A percentile compares a stretch with the other conserved stretches of the same genome.
These are phyloP conservation scores for Beris chalybata DNA, from an alignment of 2,888 invertebrate genomes.

Conservation along the genomic window DNA sequence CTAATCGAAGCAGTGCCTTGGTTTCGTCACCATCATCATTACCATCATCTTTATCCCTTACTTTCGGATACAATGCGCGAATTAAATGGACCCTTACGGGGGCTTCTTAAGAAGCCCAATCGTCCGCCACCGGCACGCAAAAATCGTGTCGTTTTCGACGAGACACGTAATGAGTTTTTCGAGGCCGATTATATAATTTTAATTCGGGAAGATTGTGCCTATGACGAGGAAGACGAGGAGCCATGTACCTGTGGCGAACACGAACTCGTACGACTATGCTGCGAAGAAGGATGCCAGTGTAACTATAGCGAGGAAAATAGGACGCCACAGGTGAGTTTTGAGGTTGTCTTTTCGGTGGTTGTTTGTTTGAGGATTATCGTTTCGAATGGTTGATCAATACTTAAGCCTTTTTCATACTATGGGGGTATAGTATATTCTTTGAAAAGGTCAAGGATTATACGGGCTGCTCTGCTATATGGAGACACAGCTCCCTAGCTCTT, in stretches of 20 bases:
- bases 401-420: too few relatives aligned
- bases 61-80: constrained; percentile 52
- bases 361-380: too few relatives aligned
- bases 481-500: too few relatives aligned
- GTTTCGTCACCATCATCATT: constrained; percentile 15
- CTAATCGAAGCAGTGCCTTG: constrained; percentile 52
- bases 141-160: constrained; percentile 84
- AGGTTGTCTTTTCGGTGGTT: too few relatives aligned
- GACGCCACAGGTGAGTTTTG: constrained; percentile 53
- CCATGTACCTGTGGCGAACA: constrained; percentile 75
- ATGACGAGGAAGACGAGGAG: constrained; percentile 76
- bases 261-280: constrained; percentile 67
- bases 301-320: constrained; percentile 57
- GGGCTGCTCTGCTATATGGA: too few relatives aligned
- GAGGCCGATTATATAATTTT: constrained; percentile 91
- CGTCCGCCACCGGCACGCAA: constrained; percentile 67
- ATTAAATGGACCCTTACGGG: constrained; percentile 54
- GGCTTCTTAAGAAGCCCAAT: constrained; percentile 73
- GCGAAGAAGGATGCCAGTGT: constrained; percentile 69
- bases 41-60: not conserved
- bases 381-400: too few relatives aligned
- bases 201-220: constrained; percentile 84
- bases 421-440: too few relatives aligned
- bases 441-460: too few relatives aligned
- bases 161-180: constrained; percentile 86